Conservation (phyloP, 2,797 vertebrate species). For the Parotocinclus haroldoi region DNA sequence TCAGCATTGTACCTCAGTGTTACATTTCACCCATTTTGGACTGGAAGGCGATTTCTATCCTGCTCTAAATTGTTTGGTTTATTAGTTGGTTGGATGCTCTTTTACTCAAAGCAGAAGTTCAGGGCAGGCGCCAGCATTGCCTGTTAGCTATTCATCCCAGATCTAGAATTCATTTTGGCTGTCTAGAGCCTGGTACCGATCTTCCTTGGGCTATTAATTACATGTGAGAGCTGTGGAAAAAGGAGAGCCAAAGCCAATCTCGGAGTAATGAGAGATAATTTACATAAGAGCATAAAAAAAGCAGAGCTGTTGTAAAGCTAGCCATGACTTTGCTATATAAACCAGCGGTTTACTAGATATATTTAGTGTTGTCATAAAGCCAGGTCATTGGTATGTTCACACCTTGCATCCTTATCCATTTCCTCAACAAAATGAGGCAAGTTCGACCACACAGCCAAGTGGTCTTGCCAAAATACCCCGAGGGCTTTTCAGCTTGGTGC, state of each 20-base stretch:
- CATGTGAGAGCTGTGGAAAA: constrained; percentile 7
- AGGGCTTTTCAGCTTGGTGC: constrained; percentile 7
- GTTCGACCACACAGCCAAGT: constrained; percentile 28
- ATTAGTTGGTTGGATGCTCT: constrained; percentile 9
- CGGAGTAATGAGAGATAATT: not conserved
- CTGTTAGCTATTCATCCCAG: constrained; percentile 12
- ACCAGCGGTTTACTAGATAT: constrained; percentile 24
- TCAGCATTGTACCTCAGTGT: constrained; percentile 22
- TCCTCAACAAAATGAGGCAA: constrained; percentile 47
- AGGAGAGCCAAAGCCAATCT: not conserved
- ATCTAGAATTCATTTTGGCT: constrained; percentile 1
- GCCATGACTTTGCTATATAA: constrained; percentile 9
- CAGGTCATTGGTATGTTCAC: constrained; percentile 48
- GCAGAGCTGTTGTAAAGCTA: not conserved
- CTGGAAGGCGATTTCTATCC: constrained; percentile 1
- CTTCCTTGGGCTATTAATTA: not conserved
- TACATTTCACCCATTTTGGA: constrained; percentile 22
- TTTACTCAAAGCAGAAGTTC: constrained; percentile 25
- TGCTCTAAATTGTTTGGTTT: constrained; percentile 16
- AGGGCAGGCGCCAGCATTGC: not conserved
- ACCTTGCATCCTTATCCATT: constrained; percentile 55
- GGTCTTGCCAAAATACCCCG: constrained; percentile 42
- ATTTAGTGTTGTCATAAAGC: constrained; percentile 27
- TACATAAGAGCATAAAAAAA: constrained; percentile 9
- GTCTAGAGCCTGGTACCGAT: not conserved